Percentiles rank a stretch among this genome's conserved stretches.
phyloP scores from a whole-genome alignment of 2,797 vertebrate species.

The Ambastaia sidthimunki region DNA sequence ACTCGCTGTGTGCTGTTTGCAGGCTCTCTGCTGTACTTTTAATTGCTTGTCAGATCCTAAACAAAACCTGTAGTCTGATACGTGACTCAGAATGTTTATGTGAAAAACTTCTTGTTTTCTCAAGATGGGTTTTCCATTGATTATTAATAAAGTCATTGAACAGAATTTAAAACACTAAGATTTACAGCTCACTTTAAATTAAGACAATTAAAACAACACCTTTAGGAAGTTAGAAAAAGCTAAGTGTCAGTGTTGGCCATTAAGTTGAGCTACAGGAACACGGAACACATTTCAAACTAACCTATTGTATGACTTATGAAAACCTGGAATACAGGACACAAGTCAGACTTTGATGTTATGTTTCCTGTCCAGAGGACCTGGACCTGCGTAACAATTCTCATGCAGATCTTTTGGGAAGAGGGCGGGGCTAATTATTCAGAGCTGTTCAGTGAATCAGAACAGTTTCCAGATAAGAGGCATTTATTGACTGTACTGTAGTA shows the following conservation, averaged over 20 bases:
- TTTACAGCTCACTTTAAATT: too few relatives aligned
- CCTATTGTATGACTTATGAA: too few relatives aligned
- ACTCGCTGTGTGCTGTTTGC: constrained; percentile 57
- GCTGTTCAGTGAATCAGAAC: background rate
- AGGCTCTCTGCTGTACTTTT: constrained; percentile 47
- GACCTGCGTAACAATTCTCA: background rate
- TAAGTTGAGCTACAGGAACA: too few relatives aligned
- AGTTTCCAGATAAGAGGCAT: constrained; percentile 8
- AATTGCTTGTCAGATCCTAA: constrained; percentile 61
- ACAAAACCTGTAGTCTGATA: too few relatives aligned
- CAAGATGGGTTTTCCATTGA: background rate
- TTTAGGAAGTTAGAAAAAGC: too few relatives aligned
- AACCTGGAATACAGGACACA: too few relatives aligned
- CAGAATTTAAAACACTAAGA: too few relatives aligned
- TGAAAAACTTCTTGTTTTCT: background rate
- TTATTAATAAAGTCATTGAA: background rate
- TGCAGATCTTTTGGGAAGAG: too few relatives aligned
- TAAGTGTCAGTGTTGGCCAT: too few relatives aligned
- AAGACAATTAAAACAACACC: too few relatives aligned
- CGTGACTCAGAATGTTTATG: constrained; percentile 2
- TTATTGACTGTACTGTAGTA: background rate
- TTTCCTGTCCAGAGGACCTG: background rate
- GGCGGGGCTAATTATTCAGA: background rate
- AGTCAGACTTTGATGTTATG: background rate
- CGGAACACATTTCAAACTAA: too few relatives aligned